Evolutionary conservation across 2,888 invertebrate species (phyloP).

Genomic region (Junonia oenone): DNA sequence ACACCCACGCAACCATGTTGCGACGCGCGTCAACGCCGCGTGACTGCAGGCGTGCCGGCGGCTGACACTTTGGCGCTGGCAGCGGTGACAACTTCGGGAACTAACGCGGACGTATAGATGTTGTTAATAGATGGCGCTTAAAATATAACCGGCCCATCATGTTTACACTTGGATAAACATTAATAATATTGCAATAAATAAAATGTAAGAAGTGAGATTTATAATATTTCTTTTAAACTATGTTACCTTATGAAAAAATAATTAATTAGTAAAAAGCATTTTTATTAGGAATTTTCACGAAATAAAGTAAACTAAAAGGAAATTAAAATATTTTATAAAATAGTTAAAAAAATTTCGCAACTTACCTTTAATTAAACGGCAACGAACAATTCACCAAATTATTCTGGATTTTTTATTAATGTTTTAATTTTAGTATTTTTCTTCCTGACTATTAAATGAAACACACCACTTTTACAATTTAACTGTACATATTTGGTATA

Average conservation of each 20-base stretch:
- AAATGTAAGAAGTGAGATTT: background rate
- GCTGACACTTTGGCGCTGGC: slow-evolving; percentile 67
- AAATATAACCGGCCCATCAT: slow-evolving; percentile 15
- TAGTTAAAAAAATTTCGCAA: no score
- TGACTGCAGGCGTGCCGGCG: slow-evolving; percentile 74
- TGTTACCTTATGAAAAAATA: no score
- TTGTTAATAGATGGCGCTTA: slow-evolving; percentile 53
- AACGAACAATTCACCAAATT: background rate
- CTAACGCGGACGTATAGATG: slow-evolving; percentile 33
- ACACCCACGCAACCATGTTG: slow-evolving; percentile 71
- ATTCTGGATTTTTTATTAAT: background rate
- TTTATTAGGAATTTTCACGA: no score
- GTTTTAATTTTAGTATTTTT: background rate
- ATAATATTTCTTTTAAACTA: background rate
- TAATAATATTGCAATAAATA: slow-evolving; percentile 8
- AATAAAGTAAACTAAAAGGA: background rate
- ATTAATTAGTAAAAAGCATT: background rate
- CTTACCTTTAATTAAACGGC: slow-evolving; percentile 10
- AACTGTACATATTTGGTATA: slow-evolving; percentile 30
- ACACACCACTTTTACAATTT: slow-evolving; percentile 21
- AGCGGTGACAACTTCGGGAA: slow-evolving; percentile 39
- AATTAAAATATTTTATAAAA: background rate
- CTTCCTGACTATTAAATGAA: background rate
- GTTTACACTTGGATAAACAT: slow-evolving; percentile 28
- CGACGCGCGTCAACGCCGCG: slow-evolving; percentile 77